Conservation (phyloP, 1,140 invertebrate species). For the Drosophila dunni region DNA sequence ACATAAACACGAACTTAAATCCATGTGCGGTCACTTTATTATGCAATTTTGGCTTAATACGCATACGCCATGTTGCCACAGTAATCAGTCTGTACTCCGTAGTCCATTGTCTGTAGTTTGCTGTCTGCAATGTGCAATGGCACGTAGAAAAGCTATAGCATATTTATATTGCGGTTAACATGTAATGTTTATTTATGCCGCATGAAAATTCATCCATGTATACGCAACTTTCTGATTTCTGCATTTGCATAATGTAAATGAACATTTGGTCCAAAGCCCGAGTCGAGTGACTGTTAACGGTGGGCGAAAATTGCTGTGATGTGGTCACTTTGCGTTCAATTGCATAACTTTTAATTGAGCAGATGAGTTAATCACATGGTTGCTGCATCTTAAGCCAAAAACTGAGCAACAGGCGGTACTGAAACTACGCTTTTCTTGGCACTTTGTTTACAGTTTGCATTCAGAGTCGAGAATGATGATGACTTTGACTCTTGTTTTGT, state of each 20-base stretch:
- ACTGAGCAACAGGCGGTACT: conserved; percentile 43
- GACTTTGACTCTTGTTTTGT: not conserved
- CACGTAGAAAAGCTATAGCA: conserved; percentile 46
- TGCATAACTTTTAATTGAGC: conserved; percentile 61
- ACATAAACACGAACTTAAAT: conserved; percentile 45
- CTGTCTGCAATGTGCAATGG: conserved; percentile 32
- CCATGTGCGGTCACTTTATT: conserved; percentile 61
- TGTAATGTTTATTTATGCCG: conserved; percentile 73
- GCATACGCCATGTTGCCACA: conserved; percentile 43
- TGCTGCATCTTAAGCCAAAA: conserved; percentile 7
- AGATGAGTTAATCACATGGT: conserved; percentile 46
- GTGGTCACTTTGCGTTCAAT: conserved; percentile 31
- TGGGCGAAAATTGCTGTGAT: conserved; percentile 36
- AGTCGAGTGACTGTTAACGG: conserved; percentile 18
- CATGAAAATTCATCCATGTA: conserved; percentile 55
- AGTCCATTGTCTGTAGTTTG: not conserved
- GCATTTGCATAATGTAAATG: conserved; percentile 76
- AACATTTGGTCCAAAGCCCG: conserved; percentile 3
- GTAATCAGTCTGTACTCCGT: conserved; percentile 7
- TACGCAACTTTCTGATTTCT: conserved; percentile 29
- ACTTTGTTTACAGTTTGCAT: conserved; percentile 40
- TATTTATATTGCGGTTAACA: conserved; percentile 72
- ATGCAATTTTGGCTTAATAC: conserved; percentile 60
- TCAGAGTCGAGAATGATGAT: not conserved
- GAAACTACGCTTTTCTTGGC: conserved; percentile 24